Percentiles rank a stretch among this genome's conserved stretches.
Evolutionary conservation across 2,797 vertebrate species (phyloP).

Genomic region (Lycodopsis pacificus): DNA sequence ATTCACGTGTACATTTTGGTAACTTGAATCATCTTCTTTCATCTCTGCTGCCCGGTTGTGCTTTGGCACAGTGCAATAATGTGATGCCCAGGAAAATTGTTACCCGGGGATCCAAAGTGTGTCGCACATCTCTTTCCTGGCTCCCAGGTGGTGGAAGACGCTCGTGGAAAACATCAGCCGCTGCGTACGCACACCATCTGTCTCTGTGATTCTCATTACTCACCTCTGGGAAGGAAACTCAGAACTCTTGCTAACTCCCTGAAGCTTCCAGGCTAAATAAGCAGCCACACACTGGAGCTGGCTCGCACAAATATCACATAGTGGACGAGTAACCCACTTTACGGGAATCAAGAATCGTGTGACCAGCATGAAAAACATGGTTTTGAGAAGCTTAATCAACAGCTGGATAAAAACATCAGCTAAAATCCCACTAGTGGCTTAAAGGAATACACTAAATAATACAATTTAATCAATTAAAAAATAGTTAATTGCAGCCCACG

Average conservation of each 20-base stretch:
- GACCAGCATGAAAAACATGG: constrained; percentile 7
- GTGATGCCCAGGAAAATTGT: constrained; percentile 44
- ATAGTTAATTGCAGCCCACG: not conserved
- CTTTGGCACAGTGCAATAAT: constrained; percentile 55
- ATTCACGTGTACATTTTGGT: constrained; percentile 17
- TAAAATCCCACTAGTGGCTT: constrained; percentile 46
- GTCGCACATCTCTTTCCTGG: constrained; percentile 18
- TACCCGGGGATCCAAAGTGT: constrained; percentile 50
- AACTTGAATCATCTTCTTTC: constrained; percentile 24
- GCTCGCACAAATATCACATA: constrained; percentile 12
- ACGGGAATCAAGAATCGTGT: not conserved
- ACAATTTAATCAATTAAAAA: not conserved
- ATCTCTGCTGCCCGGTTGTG: constrained; percentile 18
- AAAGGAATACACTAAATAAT: not conserved
- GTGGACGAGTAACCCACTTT: constrained; percentile 12
- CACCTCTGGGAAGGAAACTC: constrained; percentile 22
- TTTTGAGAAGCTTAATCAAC: constrained; percentile 36
- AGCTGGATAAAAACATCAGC: constrained; percentile 47
- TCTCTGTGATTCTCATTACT: constrained; percentile 56
- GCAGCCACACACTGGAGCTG: constrained; percentile 14
- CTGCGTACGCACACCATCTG: constrained; percentile 50
- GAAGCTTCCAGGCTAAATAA: constrained; percentile 42
- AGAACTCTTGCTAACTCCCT: constrained; percentile 39
- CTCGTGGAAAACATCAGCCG: constrained; percentile 22
- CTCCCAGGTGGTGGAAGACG: constrained; percentile 35